Base-by-base conservation (phyloP, 2,888 invertebrate genomes). In the Trachelus iudaicus region DNA sequence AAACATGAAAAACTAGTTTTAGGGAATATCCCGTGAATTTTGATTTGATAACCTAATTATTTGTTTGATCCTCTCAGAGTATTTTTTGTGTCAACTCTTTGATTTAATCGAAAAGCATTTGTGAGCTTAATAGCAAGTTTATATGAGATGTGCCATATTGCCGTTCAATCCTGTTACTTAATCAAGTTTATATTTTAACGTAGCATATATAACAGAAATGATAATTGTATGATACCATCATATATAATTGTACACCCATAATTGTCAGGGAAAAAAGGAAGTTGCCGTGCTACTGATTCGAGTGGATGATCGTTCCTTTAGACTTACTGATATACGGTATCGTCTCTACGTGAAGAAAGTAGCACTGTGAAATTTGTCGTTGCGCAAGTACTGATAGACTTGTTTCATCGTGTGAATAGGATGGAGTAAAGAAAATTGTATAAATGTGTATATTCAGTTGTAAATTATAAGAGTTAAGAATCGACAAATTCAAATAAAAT, bases 371-470 rank as follows among this genome's bases (percentile, higher is more conserved):
- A 71, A 78, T 73, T 73, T 40, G 75, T 76, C 75, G 75, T 78
- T 75, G 75, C 75, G 73, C 73, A 73, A 76, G 76, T 76, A 75
- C 56, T 78, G 40, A 69, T 75, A 75, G 15, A 68, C 34, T 33
- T 31, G 37, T 34, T 69, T 68, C 15, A 71, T 75, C n/a, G 33
- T 37, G 35, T 75, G 71, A 37, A 69, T 77, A 30, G 12, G 71
- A 71, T 31, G 33, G 31, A 30, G 31, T 71, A 34, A n/a, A 75
- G 74, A 69, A 76, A 69, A 73, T 73, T 78, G 78, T 78, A 76
- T 76, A 79, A 79, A 79, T 79, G 79, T 79, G 79, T 79, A 79
- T 71, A 79, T 76, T 79, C 76, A 79, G 74, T 69, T 79, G 79
- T 79, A 76, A 73, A 76, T 76, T 79, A 69, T 79, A 79, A 76